Conservation (phyloP, 2,888 invertebrate species). For the Bellardia bayeri region DNA sequence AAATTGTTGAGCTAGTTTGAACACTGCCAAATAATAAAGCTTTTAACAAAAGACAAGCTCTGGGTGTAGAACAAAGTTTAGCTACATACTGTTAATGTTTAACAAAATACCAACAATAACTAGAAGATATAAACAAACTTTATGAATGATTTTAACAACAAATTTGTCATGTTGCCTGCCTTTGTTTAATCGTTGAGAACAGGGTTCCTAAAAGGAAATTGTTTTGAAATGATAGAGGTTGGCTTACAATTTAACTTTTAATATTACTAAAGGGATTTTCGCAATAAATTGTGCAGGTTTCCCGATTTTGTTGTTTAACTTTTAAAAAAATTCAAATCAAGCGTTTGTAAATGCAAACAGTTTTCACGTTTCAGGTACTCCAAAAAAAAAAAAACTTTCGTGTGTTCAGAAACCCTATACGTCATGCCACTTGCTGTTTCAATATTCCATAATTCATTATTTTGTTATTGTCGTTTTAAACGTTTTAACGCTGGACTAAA, state of each 20-base stretch:
- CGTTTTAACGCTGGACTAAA: slow-evolving; percentile 4
- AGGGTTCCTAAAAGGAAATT: not conserved
- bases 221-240: too few relatives aligned
- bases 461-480: not conserved
- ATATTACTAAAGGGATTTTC: too few relatives aligned
- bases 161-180: slow-evolving; percentile 12
- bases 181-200: not conserved
- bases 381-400: not conserved
- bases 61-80: not conserved
- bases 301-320: too few relatives aligned
- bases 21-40: not conserved
- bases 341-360: not conserved
- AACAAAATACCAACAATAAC: slow-evolving; percentile 1
- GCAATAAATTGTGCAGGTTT: too few relatives aligned
- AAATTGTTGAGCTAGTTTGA: not conserved
- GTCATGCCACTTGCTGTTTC: not conserved
- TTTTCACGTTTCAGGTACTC: too few relatives aligned
- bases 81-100: not conserved
- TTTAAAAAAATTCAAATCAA: too few relatives aligned
- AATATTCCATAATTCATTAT: not conserved
- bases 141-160: slow-evolving; percentile 26
- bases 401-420: not conserved
- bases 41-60: not conserved
- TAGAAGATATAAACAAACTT: slow-evolving; percentile 1
- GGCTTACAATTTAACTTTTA: too few relatives aligned